Percentiles rank a stretch among this genome's conserved stretches.
These are phyloP conservation scores for Protodeltote pygarga DNA, from an alignment of 2,888 invertebrate species.

Conservation along the genomic window DNA sequence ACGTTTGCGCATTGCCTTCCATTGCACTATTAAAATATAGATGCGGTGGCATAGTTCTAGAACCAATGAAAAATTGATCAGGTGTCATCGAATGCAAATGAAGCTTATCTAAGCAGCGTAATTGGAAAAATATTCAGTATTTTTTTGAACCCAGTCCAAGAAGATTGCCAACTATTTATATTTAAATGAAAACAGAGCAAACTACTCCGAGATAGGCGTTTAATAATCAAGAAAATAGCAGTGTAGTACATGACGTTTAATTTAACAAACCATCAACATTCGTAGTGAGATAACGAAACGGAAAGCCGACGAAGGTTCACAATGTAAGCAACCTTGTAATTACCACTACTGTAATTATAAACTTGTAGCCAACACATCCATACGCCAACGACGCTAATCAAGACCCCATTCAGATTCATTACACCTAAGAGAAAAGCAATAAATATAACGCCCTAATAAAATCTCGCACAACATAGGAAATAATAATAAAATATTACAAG, in stretches of 20 bases:
- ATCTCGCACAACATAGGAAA: constrained; percentile 78
- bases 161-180: constrained; percentile 10
- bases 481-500: constrained; percentile 86
- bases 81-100: constrained; percentile 1
- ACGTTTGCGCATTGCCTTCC: not conserved
- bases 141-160: constrained; percentile 6
- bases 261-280: constrained; percentile 82
- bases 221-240: constrained; percentile 74
- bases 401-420: constrained; percentile 80
- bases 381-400: constrained; percentile 78
- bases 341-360: constrained; percentile 83
- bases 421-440: constrained; percentile 77
- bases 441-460: constrained; percentile 83
- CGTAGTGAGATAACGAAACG: constrained; percentile 71
- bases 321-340: constrained; percentile 80
- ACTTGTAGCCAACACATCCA: constrained; percentile 72
- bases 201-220: constrained; percentile 65
- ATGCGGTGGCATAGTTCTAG: no score
- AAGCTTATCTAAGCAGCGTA: constrained; percentile 3
- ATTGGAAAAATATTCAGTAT: constrained; percentile 7
- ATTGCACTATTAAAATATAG: not conserved
- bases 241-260: constrained; percentile 77
- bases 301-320: constrained; percentile 71
- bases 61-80: constrained; percentile 7
- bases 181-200: constrained; percentile 58